These are phyloP conservation scores for Nerophis ophidion DNA, from an alignment of 2,113 vertebrate genomes.

Conservation along the genomic window DNA sequence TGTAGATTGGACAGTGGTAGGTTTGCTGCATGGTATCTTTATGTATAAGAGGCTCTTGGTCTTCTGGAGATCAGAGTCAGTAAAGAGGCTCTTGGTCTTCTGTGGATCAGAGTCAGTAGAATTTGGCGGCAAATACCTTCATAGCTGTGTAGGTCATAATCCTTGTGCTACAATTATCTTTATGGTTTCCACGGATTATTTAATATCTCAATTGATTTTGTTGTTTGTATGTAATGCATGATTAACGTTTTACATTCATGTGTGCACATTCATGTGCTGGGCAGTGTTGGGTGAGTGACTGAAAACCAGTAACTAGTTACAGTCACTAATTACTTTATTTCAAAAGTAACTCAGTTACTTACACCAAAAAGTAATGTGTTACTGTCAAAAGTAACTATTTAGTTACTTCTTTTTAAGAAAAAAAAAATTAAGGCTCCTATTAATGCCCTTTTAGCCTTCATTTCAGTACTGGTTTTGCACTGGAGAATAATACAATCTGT, in stretches of 20 bases:
- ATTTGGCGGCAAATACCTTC: neutral
- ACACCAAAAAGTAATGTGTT: no score
- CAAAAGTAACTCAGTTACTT: no score
- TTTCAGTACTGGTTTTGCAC: no score
- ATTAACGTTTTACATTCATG: neutral
- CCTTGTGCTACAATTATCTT: neutral
- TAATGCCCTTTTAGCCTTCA: no score
- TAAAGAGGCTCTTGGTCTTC: neutral
- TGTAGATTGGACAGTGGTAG: neutral
- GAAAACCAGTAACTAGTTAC: no score
- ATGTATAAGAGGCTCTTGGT: neutral
- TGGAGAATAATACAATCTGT: no score
- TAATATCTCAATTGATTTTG: neutral
- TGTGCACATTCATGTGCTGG: no score
- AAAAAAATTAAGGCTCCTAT: no score
- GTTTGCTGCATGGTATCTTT: neutral
- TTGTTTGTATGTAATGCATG: neutral
- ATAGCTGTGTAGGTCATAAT: neutral
- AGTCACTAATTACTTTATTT: no score
- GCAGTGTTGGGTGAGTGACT: no score
- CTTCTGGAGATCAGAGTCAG: neutral
- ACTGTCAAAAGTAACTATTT: no score
- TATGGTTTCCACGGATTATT: neutral
- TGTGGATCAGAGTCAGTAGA: neutral
- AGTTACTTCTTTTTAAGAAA: no score